Percentiles rank a stretch among this genome's conserved stretches.
phyloP scores from a whole-genome alignment of 1,140 invertebrate species.

The Telenomus remus region DNA sequence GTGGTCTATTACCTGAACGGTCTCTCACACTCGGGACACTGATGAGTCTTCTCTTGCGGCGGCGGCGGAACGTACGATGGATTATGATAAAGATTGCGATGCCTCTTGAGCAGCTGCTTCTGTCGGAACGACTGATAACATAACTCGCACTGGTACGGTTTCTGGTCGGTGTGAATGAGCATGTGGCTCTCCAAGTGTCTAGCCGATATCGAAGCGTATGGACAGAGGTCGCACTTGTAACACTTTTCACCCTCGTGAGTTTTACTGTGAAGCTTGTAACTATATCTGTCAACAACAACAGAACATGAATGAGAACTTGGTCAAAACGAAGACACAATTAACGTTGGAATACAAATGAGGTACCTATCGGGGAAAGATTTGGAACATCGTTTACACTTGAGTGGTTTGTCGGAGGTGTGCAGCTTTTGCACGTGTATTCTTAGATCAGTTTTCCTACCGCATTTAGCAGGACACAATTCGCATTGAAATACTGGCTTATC shows the following conservation, averaged over 20 bases:
- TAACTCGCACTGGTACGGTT: conserved; percentile 89
- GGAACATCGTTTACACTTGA: conserved; percentile 94
- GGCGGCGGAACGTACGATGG: conserved; percentile 92
- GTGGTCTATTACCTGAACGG: conserved; percentile 78
- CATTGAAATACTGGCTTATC: conserved; percentile 97
- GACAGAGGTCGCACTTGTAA: conserved; percentile 95
- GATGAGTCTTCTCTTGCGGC: conserved; percentile 92
- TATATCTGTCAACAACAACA: conserved; percentile 75
- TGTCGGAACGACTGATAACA: conserved; percentile 90
- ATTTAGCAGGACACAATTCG: conserved; percentile 96
- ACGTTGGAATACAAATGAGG: background rate
- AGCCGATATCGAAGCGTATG: conserved; percentile 94
- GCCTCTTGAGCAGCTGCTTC: conserved; percentile 92
- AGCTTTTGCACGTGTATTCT: conserved; percentile 97
- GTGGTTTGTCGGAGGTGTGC: conserved; percentile 93
- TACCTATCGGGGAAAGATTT: conserved; percentile 92
- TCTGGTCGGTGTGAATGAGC: conserved; percentile 95
- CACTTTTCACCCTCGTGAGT: conserved; percentile 98
- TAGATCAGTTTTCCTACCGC: conserved; percentile 96
- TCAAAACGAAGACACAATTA: background rate
- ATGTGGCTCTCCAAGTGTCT: conserved; percentile 97
- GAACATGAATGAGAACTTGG: background rate
- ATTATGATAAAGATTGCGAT: conserved; percentile 96
- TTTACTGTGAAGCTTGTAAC: conserved; percentile 84
- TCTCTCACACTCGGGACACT: conserved; percentile 90